Conservation (phyloP, 2,113 vertebrate genomes). For the Aptenodytes patagonicus region DNA sequence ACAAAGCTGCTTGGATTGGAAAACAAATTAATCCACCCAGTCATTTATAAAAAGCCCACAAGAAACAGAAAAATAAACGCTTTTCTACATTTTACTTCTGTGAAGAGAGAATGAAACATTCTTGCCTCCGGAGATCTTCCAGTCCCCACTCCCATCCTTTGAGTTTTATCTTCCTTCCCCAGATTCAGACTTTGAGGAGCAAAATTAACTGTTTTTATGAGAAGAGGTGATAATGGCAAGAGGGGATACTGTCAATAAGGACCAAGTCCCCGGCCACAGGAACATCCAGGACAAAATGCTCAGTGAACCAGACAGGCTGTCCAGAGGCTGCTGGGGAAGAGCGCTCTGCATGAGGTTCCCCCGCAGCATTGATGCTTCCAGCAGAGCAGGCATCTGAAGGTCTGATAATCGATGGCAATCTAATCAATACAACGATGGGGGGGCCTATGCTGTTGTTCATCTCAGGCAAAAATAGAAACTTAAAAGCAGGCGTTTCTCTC, state of each 20-base stretch:
- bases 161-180: neutral
- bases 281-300: neutral
- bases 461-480: neutral
- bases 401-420: neutral
- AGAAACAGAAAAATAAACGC: slow-evolving; percentile 17
- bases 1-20: slow-evolving; percentile 11
- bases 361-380: neutral
- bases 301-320: neutral
- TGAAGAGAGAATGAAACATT: slow-evolving; percentile 6
- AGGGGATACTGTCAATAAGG: neutral
- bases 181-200: neutral
- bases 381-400: neutral
- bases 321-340: neutral
- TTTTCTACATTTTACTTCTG: slow-evolving; percentile 2
- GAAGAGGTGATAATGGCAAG: neutral
- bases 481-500: neutral
- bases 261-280: neutral
- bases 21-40: slow-evolving; percentile 41
- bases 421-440: neutral
- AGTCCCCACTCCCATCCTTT: neutral
- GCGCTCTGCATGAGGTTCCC: neutral
- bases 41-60: neutral
- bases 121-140: neutral
- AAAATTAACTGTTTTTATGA: neutral
- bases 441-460: neutral